Conservation (phyloP, 2,888 invertebrate genomes). For the Agrotis ipsilon region DNA sequence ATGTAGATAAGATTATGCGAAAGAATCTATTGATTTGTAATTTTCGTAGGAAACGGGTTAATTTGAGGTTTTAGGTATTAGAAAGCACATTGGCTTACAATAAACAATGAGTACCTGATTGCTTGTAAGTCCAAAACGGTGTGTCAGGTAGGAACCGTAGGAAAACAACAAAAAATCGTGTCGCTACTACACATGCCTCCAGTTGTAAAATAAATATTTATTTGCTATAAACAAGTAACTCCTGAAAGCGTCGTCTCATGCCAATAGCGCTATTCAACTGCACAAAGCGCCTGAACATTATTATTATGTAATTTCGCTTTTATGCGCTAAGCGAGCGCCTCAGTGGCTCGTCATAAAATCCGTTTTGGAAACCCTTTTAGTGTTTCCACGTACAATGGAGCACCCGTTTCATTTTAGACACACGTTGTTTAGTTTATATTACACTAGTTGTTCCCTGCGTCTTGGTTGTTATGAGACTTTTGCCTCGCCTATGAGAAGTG, state of each 20-base stretch:
- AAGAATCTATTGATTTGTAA: neutral
- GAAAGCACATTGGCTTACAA: too few relatives aligned
- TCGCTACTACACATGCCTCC: neutral
- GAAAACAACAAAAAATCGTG: neutral
- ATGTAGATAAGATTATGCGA: neutral
- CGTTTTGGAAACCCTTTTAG: slow-evolving; percentile 49
- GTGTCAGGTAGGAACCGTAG: neutral
- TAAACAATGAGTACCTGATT: neutral
- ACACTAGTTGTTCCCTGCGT: neutral
- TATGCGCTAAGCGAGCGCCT: slow-evolving; percentile 43
- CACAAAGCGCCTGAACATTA: slow-evolving; percentile 45
- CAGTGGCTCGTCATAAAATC: slow-evolving; percentile 50
- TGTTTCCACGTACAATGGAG: slow-evolving; percentile 47
- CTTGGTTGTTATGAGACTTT: neutral
- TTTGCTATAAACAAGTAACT: neutral
- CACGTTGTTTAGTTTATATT: slow-evolving; percentile 25
- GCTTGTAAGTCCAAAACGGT: neutral
- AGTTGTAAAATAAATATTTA: neutral
- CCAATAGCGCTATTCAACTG: slow-evolving; percentile 8
- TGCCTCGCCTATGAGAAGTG: neutral
- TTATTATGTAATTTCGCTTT: slow-evolving; percentile 48
- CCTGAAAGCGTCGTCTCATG: slow-evolving; percentile 1
- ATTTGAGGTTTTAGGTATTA: neutral
- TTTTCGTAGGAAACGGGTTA: neutral
- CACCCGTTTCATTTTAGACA: slow-evolving; percentile 35